Evolutionary conservation across 2,888 invertebrate genomes (phyloP), one percentile per base, ranked within the genome.

Genomic region (Ptilodon capucinus): DNA sequence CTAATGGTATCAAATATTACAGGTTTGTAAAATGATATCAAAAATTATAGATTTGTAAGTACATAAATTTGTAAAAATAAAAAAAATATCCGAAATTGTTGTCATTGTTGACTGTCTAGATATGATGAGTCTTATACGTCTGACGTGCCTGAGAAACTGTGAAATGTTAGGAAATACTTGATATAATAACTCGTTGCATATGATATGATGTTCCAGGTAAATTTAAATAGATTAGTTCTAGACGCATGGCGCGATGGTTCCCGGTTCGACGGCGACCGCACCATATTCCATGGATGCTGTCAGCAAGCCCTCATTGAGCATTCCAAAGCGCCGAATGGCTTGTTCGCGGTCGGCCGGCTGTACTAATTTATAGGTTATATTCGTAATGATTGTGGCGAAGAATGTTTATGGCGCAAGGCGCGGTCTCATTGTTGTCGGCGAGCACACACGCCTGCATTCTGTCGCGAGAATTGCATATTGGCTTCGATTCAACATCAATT

Each of bases 301-400:
- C 46, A 48, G 48, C 44, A 50, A 59, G 63, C 71, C 64, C 81
- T 81, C 78, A 84, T 85, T 84, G 79, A 71, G 59, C 81, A 86
- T 86, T 83, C 82, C 68, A 71, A 71, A 69, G 71, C 76, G 68
- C 60, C 71, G 69, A 68, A 61, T 75, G 68, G 70, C 74, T 71
- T 74, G 76, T 73, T 76, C 68, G 65, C 74, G 76, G 79, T 81
- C 85, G 83, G 82, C 76, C 85, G 83, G 82, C 76, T 68, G 77
- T 64, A 74, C 81, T 86, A 88, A 88, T 88, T 89, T 90, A 87
- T 86, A 86, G 85, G 83, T 86, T 84, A 88, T 86, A 87, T 86
- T 85, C 82, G 81, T 81, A 86, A 85, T 85, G 82, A 86, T 85
- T 82, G 84, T 75, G 78, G 78, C 84, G 82, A 89, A 88, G 86